Conservation (phyloP, 2,888 invertebrate species). For the Tetanocera ferruginea region DNA sequence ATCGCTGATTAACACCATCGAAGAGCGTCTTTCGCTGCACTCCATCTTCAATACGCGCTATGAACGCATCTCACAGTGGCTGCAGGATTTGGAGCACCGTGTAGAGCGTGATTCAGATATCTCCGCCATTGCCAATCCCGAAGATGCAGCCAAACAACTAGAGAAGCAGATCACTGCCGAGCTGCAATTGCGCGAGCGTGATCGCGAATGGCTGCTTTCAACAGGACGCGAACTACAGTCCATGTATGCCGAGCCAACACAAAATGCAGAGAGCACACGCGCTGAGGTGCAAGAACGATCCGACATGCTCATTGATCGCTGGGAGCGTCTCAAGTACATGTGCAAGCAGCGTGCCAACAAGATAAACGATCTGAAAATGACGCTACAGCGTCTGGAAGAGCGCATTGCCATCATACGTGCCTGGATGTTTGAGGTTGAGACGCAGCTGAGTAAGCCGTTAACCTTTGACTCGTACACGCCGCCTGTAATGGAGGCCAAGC, state of each 20-base stretch:
- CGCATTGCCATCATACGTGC: constrained; percentile 79
- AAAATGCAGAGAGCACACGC: constrained; percentile 74
- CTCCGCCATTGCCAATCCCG: constrained; percentile 76
- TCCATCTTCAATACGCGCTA: constrained; percentile 79
- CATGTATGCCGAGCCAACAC: constrained; percentile 75
- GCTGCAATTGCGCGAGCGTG: constrained; percentile 81
- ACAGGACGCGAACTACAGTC: constrained; percentile 78
- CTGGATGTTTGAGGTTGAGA: constrained; percentile 81
- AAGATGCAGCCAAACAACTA: constrained; percentile 79
- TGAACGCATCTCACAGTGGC: constrained; percentile 78
- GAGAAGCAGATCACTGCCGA: constrained; percentile 83
- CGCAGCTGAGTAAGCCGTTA: constrained; percentile 77
- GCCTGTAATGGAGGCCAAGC: constrained; percentile 77
- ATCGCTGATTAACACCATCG: constrained; percentile 78
- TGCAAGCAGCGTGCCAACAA: constrained; percentile 79
- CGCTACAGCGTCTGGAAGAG: constrained; percentile 79
- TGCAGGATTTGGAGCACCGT: constrained; percentile 77
- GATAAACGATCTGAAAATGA: constrained; percentile 79
- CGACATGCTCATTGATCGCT: constrained; percentile 76
- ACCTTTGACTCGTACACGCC: constrained; percentile 77
- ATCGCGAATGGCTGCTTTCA: constrained; percentile 82
- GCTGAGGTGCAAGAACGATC: constrained; percentile 73
- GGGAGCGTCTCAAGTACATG: constrained; percentile 77
- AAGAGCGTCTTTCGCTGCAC: constrained; percentile 80
- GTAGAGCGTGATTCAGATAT: constrained; percentile 74